These are phyloP conservation scores for Podilymbus podiceps DNA, from an alignment of 2,113 vertebrate species.

Conservation along the genomic window DNA sequence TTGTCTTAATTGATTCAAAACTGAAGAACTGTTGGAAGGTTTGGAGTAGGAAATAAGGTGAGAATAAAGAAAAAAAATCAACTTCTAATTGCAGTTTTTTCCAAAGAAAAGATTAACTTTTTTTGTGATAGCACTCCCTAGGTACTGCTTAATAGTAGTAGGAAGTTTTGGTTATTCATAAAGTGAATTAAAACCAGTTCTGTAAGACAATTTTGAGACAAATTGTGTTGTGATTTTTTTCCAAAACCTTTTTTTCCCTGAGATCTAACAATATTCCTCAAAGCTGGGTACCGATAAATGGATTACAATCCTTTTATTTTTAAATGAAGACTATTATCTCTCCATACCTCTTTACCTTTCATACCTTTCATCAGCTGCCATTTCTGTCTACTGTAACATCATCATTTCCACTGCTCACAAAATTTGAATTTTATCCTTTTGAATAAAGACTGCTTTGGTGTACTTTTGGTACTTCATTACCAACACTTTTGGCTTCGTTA, in stretches of 20 bases:
- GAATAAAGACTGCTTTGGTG: not conserved
- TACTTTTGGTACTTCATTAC: no score
- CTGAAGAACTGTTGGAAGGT: not conserved
- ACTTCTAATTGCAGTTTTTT: not conserved
- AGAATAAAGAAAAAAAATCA: not conserved
- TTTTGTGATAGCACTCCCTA: not conserved
- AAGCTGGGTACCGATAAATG: not conserved
- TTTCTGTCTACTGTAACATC: not conserved
- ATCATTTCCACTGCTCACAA: not conserved
- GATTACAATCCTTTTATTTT: not conserved
- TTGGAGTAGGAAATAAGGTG: not conserved
- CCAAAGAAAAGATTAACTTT: not conserved
- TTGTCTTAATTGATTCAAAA: not conserved
- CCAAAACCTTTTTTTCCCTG: not conserved
- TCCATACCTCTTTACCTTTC: not conserved
- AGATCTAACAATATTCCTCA: not conserved
- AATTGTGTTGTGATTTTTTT: not conserved
- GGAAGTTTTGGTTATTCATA: not conserved
- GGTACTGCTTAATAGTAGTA: not conserved
- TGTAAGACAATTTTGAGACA: not conserved
- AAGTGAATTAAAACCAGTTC: not conserved
- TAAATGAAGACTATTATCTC: not conserved
- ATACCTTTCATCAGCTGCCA: not conserved
- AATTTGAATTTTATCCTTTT: not conserved
- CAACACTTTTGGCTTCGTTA: constrained; percentile 98